Evolutionary conservation across 2,797 vertebrate genomes (phyloP).

Genomic region (Gymnodraco acuticeps): DNA sequence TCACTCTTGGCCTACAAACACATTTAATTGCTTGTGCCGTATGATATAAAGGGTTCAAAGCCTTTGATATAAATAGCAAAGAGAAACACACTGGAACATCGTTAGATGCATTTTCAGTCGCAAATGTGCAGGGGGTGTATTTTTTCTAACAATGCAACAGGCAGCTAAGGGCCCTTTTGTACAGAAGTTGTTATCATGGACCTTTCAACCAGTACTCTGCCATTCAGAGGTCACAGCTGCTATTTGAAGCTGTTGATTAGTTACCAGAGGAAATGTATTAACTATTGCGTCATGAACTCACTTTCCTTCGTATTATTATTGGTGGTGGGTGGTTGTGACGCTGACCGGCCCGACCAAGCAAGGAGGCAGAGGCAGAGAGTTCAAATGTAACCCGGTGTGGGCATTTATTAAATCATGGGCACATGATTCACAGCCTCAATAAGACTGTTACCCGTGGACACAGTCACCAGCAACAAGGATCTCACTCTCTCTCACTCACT

Average conservation of each 20-base stretch:
- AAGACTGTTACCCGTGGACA: too few species aligned
- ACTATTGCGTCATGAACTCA: constrained; percentile 26
- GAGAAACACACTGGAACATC: constrained; percentile 42
- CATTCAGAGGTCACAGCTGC: constrained; percentile 40
- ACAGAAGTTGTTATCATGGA: constrained; percentile 39
- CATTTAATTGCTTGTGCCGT: constrained; percentile 83
- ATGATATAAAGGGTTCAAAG: constrained; percentile 61
- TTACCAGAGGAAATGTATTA: constrained; percentile 10
- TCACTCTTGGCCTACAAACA: constrained; percentile 71
- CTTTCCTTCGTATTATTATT: background rate
- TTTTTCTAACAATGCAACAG: constrained; percentile 14
- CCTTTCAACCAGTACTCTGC: constrained; percentile 18
- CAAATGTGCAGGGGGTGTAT: constrained; percentile 40
- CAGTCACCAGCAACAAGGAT: too few species aligned
- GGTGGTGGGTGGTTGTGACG: background rate
- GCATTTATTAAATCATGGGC: too few species aligned
- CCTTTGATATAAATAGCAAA: constrained; percentile 57
- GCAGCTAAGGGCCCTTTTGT: constrained; percentile 19
- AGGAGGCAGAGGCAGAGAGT: too few species aligned
- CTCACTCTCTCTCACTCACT: too few species aligned
- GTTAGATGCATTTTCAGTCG: constrained; percentile 50
- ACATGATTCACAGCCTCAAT: too few species aligned
- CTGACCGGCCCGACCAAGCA: too few species aligned
- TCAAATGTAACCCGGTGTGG: too few species aligned
- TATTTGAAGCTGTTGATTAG: constrained; percentile 54